Base-by-base conservation (phyloP, 2,888 invertebrate genomes). In the Neocrepidodera transversa region DNA sequence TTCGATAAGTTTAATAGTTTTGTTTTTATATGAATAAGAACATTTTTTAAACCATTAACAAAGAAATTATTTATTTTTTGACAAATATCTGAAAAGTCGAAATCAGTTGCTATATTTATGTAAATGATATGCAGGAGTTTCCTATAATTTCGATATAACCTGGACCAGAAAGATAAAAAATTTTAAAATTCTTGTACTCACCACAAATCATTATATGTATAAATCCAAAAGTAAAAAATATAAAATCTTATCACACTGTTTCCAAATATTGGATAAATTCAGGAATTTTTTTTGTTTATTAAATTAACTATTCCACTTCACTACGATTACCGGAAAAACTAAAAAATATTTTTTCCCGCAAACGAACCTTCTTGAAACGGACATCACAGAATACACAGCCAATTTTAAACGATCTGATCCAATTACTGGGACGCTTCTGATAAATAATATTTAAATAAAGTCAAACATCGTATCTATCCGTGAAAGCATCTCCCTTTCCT, bases 131-230 rank as follows among this genome's bases (percentile, higher is more conserved):
- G n/a, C n/a, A n/a, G n/a, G n/a, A n/a, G n/a, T n/a, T n/a, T n/a
- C n/a, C n/a, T n/a, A n/a, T n/a, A n/a, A n/a, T n/a, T n/a, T n/a
- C n/a, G n/a, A n/a, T n/a, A n/a, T n/a, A n/a, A n/a, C n/a, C n/a
- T n/a, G n/a, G n/a, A n/a, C n/a, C n/a, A n/a, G n/a, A n/a, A n/a
- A n/a, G n/a, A n/a, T n/a, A n/a, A n/a, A n/a, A n/a, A n/a, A n/a
- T n/a, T n/a, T n/a, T n/a, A 23, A 23, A 23, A 23, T 28, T 28
- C 3, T 28, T 28, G n/a, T 42, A 53, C 58, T 58, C 43, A 58
- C 58, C 53, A 58, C 58, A 58, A n/a, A n/a, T n/a, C 58, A 58
- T 58, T 32, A 42, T 58, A 30, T 58, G 47, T 48, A 40, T 16
- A 17, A 16, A 42, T 48, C 26, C 38, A 13, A 28, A 5, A 49